Percentiles rank a stretch among this genome's conserved stretches.
Evolutionary conservation across 2,888 invertebrate genomes (phyloP).

Genomic region (Epinotia nisella): DNA sequence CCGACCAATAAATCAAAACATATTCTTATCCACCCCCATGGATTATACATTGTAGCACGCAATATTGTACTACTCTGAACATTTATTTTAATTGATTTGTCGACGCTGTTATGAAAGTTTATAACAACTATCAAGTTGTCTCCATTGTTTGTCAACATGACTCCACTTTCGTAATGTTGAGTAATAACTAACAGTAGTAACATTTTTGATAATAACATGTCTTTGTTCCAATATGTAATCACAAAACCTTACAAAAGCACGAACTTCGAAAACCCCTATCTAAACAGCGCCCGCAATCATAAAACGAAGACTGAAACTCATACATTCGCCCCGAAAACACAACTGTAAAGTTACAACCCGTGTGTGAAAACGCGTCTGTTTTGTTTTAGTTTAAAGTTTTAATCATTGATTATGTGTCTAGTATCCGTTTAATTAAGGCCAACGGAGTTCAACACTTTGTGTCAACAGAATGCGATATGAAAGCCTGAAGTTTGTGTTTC

Average conservation of each 20-base stretch:
- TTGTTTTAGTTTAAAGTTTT: slow-evolving; percentile 18
- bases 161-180: not conserved
- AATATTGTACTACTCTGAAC: no score
- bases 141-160: not conserved
- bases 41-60: no score
- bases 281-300: not conserved
- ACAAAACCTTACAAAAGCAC: slow-evolving; percentile 7
- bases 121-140: not conserved
- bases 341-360: not conserved
- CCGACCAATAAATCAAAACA: no score
- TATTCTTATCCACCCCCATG: no score
- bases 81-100: not conserved
- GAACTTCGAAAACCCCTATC: not conserved
- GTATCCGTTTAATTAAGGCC: slow-evolving; percentile 6
- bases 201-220: slow-evolving; percentile 7
- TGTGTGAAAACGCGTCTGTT: not conserved
- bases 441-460: not conserved
- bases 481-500: not conserved
- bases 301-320: slow-evolving; percentile 7
- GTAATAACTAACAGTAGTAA: not conserved
- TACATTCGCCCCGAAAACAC: not conserved
- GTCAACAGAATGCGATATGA: slow-evolving; percentile 12
- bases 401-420: slow-evolving; percentile 13
- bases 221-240: slow-evolving; percentile 7
- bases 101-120: not conserved